Conservation (phyloP, 1,140 invertebrate species). For the Samia ricini region DNA sequence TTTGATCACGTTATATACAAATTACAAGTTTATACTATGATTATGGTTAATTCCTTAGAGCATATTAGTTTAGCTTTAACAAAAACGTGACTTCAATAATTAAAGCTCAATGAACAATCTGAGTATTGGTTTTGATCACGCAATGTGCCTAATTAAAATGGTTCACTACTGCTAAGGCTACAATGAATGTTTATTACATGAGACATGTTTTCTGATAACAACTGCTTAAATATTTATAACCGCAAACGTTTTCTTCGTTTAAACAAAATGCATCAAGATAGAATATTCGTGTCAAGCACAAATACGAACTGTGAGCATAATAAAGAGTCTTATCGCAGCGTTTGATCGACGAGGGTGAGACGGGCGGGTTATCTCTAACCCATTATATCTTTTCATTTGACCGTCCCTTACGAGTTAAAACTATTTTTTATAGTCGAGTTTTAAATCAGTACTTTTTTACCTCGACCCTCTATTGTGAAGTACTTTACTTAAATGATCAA, state of each 20-base stretch:
- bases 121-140: neutral
- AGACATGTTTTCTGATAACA: neutral
- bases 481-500: too few relatives aligned
- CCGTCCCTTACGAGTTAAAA: neutral
- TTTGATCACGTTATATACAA: too few relatives aligned
- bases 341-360: neutral
- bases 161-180: neutral
- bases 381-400: neutral
- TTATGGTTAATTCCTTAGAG: too few relatives aligned
- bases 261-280: neutral
- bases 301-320: neutral
- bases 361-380: neutral
- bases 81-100: neutral
- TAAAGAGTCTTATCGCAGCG: neutral
- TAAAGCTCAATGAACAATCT: neutral
- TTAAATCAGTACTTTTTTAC: neutral
- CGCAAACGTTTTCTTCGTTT: neutral
- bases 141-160: neutral
- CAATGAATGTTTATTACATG: neutral
- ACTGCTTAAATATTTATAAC: neutral
- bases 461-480: neutral
- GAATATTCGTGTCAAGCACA: neutral
- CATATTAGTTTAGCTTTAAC: neutral
- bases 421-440: neutral
- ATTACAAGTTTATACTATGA: too few relatives aligned